A percentile compares a stretch with the other conserved stretches of the same genome.
phyloP scores from a whole-genome alignment of 2,888 invertebrate species.

The Ophion ellenae region DNA sequence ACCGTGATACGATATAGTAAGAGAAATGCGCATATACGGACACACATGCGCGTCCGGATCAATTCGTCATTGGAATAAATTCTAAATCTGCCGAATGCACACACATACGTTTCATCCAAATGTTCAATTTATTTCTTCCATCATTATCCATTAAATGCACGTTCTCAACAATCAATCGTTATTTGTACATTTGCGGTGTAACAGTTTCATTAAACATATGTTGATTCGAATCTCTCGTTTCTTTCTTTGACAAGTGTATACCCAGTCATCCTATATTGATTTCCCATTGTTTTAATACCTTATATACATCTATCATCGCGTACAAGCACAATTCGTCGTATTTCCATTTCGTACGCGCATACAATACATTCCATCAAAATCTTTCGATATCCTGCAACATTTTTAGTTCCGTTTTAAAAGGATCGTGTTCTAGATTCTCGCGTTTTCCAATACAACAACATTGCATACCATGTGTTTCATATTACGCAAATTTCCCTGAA shows the following conservation, averaged over 20 bases:
- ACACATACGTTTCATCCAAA: not conserved
- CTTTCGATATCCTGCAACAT: not conserved
- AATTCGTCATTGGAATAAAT: constrained; percentile 22
- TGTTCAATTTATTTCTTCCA: not conserved
- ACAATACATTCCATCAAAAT: not conserved
- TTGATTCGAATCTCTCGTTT: constrained; percentile 27
- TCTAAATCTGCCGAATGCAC: not conserved
- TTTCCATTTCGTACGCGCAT: not conserved
- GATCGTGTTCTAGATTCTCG: not conserved
- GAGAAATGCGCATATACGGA: constrained; percentile 5
- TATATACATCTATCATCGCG: constrained; percentile 20
- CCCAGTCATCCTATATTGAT: constrained; percentile 58
- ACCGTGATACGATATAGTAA: constrained; percentile 19
- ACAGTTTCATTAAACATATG: not conserved
- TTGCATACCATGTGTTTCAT: not conserved
- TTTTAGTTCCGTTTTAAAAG: not conserved
- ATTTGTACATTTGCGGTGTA: not conserved
- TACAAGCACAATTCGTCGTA: not conserved
- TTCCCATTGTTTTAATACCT: constrained; percentile 64
- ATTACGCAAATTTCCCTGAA: not conserved
- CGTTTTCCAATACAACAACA: not conserved
- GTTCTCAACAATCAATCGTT: not conserved
- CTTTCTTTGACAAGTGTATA: constrained; percentile 33
- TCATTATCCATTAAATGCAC: not conserved
- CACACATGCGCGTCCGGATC: constrained; percentile 19